phyloP scores from a whole-genome alignment of 2,113 vertebrate species.

The Planiliza haematocheilus region DNA sequence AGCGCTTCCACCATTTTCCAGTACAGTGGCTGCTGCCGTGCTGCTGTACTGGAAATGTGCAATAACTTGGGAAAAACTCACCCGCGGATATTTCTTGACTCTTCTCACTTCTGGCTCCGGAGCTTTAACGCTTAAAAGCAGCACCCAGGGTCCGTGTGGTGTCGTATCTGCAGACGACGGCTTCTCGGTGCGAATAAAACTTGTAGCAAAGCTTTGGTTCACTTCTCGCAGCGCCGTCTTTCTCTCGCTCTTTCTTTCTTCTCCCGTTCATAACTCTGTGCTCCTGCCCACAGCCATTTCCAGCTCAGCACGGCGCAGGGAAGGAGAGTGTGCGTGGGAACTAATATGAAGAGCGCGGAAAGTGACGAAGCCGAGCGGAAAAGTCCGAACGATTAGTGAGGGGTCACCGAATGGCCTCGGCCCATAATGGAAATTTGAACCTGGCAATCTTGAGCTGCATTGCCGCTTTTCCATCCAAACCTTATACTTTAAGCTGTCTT shows the following conservation, averaged over 20 bases:
- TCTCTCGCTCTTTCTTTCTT: slow-evolving; percentile 66
- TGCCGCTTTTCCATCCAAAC: neutral
- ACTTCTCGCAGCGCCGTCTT: slow-evolving; percentile 26
- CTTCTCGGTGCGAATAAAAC: slow-evolving; percentile 18
- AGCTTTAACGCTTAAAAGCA: slow-evolving; percentile 26
- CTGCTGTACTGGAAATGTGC: slow-evolving; percentile 73
- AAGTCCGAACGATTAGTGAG: slow-evolving; percentile 55
- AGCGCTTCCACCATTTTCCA: slow-evolving; percentile 79
- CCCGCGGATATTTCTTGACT: slow-evolving; percentile 69
- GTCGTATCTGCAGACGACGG: neutral
- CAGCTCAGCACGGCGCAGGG: slow-evolving; percentile 73
- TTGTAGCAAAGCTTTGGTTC: slow-evolving; percentile 2
- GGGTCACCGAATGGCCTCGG: slow-evolving; percentile 32
- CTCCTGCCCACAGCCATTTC: slow-evolving; percentile 81
- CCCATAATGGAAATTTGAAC: slow-evolving; percentile 24
- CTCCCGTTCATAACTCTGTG: slow-evolving; percentile 68
- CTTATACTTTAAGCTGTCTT: neutral
- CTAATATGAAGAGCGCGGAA: slow-evolving; percentile 66
- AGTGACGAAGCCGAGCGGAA: slow-evolving; percentile 71
- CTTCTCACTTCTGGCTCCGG: slow-evolving; percentile 51
- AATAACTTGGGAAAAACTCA: slow-evolving; percentile 80
- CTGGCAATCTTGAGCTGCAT: neutral
- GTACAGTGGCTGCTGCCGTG: slow-evolving; percentile 60
- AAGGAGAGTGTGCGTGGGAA: slow-evolving; percentile 76
- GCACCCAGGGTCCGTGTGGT: neutral